Percentiles rank a stretch among this genome's conserved stretches.
These are phyloP conservation scores for Eupeodes latifasciatus DNA, from an alignment of 2,888 invertebrate species.

Conservation along the genomic window DNA sequence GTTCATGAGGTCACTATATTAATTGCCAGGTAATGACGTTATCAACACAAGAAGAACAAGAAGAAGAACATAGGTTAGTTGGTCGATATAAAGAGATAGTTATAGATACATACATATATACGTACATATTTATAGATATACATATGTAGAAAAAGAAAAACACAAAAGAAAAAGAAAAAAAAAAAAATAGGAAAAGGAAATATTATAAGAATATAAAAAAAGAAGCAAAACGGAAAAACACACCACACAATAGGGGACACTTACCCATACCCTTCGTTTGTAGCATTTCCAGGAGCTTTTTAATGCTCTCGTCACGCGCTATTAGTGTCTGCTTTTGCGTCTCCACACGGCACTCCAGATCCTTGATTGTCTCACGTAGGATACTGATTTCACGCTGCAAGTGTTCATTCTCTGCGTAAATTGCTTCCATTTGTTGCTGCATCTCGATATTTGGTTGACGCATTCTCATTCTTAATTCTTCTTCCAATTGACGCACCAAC, in stretches of 20 bases:
- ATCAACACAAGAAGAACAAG: slow-evolving; percentile 41
- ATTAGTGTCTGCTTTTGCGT: slow-evolving; percentile 99
- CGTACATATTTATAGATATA: not conserved
- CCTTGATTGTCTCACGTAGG: slow-evolving; percentile 97
- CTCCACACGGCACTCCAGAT: slow-evolving; percentile 97
- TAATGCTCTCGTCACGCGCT: slow-evolving; percentile 98
- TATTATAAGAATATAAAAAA: slow-evolving; percentile 4
- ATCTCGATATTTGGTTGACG: slow-evolving; percentile 95
- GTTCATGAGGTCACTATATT: slow-evolving; percentile 74
- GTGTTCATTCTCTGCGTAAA: slow-evolving; percentile 97
- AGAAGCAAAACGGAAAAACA: slow-evolving; percentile 49
- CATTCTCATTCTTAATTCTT: slow-evolving; percentile 94
- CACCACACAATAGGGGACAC: slow-evolving; percentile 81
- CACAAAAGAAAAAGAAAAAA: not conserved
- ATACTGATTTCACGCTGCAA: slow-evolving; percentile 96
- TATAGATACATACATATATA: too few species aligned
- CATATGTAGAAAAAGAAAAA: not conserved
- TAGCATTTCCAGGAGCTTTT: slow-evolving; percentile 98
- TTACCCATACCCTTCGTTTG: slow-evolving; percentile 98
- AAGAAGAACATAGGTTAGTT: not conserved
- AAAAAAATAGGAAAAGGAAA: not conserved
- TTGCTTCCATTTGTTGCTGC: slow-evolving; percentile 95
- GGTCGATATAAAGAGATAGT: slow-evolving; percentile 14
- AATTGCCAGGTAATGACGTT: slow-evolving; percentile 73
- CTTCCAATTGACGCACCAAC: slow-evolving; percentile 96